A percentile compares a stretch with the other conserved stretches of the same genome.
Conservation (phyloP, 2,113 vertebrate species). For the Gorsachius goisagi region DNA sequence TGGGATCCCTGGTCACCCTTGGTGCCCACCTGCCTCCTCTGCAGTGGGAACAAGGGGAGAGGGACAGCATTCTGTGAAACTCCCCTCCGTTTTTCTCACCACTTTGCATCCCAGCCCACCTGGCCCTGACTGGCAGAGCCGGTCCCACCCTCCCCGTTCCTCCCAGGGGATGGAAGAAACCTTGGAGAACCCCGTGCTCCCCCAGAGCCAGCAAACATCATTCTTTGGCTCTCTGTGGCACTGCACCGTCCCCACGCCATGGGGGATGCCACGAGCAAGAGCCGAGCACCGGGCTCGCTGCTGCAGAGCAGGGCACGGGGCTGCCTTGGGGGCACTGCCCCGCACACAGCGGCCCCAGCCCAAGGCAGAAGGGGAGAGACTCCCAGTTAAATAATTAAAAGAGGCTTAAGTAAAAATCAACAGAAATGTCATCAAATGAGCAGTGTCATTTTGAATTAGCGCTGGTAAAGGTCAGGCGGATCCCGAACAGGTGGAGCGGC, state of each 20-base stretch:
- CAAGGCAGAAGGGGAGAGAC: not conserved
- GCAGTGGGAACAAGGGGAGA: not conserved
- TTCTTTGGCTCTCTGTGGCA: not conserved
- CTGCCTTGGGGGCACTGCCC: not conserved
- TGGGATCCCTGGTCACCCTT: not conserved
- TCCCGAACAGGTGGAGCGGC: slow-evolving; percentile 55
- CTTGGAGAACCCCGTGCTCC: not conserved
- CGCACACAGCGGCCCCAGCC: not conserved
- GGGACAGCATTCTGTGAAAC: not conserved
- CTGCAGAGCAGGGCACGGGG: rapidly evolving
- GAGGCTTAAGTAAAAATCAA: slow-evolving; percentile 67
- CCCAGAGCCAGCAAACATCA: not conserved
- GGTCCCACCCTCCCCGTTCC: not conserved
- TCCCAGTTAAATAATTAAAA: slow-evolving; percentile 67
- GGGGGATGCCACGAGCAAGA: not conserved
- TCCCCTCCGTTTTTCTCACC: not conserved
- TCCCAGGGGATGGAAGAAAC: not conserved
- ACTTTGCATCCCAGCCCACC: not conserved
- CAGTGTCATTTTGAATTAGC: slow-evolving; percentile 66
- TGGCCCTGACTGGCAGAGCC: not conserved
- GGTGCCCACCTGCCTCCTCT: not conserved
- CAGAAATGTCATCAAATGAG: slow-evolving; percentile 72
- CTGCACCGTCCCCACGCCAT: not conserved
- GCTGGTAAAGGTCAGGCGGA: slow-evolving; percentile 59
- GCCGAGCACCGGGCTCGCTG: rapidly evolving